A percentile compares a stretch with the other conserved stretches of the same genome.
These are phyloP conservation scores for Varroa destructor DNA, from an alignment of 1,140 invertebrate species.

Conservation along the genomic window DNA sequence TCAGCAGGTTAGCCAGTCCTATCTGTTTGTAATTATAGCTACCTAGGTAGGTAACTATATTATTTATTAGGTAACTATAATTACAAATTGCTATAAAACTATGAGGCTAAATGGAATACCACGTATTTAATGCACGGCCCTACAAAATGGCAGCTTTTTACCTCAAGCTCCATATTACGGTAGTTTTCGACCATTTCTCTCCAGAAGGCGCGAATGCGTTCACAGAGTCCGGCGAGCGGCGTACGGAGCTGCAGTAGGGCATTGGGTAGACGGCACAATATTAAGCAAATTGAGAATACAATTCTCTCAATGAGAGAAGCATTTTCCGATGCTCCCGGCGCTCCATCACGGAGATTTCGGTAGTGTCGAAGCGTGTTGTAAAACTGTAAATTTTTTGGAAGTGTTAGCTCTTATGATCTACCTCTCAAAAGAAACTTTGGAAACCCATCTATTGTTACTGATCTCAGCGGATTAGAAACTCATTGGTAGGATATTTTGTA, in stretches of 20 bases:
- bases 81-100: too few relatives aligned
- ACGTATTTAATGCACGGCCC: too few relatives aligned
- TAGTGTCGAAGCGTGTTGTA: conserved; percentile 14
- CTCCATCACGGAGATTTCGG: conserved; percentile 15
- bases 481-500: too few relatives aligned
- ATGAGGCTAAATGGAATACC: too few relatives aligned
- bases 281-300: conserved; percentile 1
- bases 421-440: background rate
- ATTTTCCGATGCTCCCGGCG: conserved; percentile 10
- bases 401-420: background rate
- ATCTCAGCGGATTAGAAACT: too few relatives aligned
- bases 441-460: too few relatives aligned
- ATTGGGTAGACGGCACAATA: background rate
- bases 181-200: conserved; percentile 15
- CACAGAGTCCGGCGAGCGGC: background rate
- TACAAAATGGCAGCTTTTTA: background rate
- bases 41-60: too few relatives aligned
- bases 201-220: conserved; percentile 8
- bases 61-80: too few relatives aligned
- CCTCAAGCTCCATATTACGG: conserved; percentile 26
- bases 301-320: conserved; percentile 14
- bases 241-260: background rate
- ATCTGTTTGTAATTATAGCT: too few relatives aligned
- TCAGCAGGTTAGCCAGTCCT: too few relatives aligned
- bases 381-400: background rate